Base-by-base conservation (phyloP, 1,140 invertebrate species). In the Cephus cinctus region DNA sequence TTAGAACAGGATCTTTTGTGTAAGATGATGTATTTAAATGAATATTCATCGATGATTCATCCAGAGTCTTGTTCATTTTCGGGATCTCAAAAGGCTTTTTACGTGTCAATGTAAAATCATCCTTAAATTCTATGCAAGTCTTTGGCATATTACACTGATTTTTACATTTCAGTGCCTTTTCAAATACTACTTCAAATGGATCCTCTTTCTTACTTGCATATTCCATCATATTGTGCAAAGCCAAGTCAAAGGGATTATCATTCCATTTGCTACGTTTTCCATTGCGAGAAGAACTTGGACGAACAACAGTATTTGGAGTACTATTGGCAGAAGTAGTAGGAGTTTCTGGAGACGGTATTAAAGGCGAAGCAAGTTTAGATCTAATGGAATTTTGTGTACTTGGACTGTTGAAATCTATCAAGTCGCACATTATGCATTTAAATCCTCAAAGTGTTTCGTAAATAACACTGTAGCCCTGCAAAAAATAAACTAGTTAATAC, bases 211-310 rank as follows among this genome's bases (percentile, higher is more conserved):
- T 73, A 6, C 50, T 54, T 4, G 59, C 50, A 5, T 70, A 71
- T 11, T 71, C 66, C 3, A 47, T 54, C 5, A 57, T 63, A 43
- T 70, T 58, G 18, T 63, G 43, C 4, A 69, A 31, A 1, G 60
- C 61, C 36, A 42, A 49, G 42, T 74, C 71, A 47, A 74, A 74
- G 4, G 71, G 71, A 60, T 73, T 74, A 16, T 68, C 67, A 2
- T 61, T 65, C 1, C 63, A 22, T 23, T 54, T 69, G n/a, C 47
- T 52, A 5, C 55, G 51, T 47, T 52, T 56, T 25, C 27, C 50
- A 15, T 16, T 15, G n/a, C 27, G 30, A 4, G 40, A 23, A 19
- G 39, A 23, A 6, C 3, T 22, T 16, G n/a, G 1, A 5, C 15
- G n/a, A 6, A 30, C 5, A 1, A 23, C 20, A 1, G 5, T 11